Evolutionary conservation across 2,888 invertebrate genomes (phyloP).

Genomic region (Gymnocheta viridis): DNA sequence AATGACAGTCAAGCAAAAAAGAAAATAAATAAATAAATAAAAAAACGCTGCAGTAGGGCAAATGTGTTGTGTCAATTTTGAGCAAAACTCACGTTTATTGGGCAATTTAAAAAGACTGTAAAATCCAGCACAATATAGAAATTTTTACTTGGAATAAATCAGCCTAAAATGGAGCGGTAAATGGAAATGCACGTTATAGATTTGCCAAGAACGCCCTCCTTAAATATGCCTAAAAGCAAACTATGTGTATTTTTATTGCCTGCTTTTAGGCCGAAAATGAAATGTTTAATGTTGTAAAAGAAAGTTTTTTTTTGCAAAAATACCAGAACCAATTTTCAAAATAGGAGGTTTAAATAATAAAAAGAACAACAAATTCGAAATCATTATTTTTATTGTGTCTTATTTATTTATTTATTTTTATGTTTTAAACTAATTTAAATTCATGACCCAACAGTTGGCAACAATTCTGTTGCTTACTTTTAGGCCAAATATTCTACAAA

Average conservation of each 20-base stretch:
- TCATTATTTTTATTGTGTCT: constrained; percentile 9
- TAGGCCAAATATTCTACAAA: background rate
- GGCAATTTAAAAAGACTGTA: constrained; percentile 62
- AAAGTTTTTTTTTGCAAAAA: background rate
- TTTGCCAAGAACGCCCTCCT: background rate
- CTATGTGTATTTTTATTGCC: background rate
- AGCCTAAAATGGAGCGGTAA: constrained; percentile 15
- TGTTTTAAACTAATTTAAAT: constrained; percentile 58
- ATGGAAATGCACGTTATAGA: background rate
- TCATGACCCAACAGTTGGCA: constrained; percentile 64
- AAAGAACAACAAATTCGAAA: background rate
- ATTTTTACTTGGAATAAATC: constrained; percentile 50
- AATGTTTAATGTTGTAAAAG: background rate
- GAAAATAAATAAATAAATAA: constrained; percentile 15
- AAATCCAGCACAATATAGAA: constrained; percentile 58
- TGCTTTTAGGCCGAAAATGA: background rate
- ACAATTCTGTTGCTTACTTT: constrained; percentile 52
- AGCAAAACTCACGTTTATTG: constrained; percentile 59
- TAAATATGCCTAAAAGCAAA: background rate
- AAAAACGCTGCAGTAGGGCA: background rate
- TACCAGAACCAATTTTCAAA: background rate
- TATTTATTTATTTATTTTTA: background rate
- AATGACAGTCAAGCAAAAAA: too few species aligned
- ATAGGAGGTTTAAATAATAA: too few species aligned
- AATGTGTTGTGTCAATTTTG: constrained; percentile 50